phyloP scores from a whole-genome alignment of 2,888 invertebrate genomes.

The Chymomyza amoena region DNA sequence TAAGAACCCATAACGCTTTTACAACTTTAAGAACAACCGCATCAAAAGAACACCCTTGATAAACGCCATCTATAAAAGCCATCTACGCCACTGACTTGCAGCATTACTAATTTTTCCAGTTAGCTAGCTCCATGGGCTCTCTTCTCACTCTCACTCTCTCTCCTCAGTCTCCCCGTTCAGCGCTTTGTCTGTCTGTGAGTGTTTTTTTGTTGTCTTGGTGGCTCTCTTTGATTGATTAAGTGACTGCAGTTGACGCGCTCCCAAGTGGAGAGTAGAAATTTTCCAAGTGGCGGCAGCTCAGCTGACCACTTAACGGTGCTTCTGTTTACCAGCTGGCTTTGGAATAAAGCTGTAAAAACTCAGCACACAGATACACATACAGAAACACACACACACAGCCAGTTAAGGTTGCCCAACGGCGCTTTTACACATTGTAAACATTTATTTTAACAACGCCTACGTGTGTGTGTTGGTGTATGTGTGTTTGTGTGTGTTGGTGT shows the following conservation, averaged over 20 bases:
- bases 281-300: neutral
- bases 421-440: slow-evolving; percentile 57
- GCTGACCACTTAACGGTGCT: slow-evolving; percentile 42
- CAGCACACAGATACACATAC: slow-evolving; percentile 12
- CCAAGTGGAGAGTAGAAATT: neutral
- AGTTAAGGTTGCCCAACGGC: slow-evolving; percentile 14
- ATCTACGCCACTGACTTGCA: no score
- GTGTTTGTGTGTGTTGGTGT: neutral
- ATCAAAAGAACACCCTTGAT: no score
- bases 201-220: neutral
- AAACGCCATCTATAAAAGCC: no score
- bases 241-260: slow-evolving; percentile 61
- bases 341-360: slow-evolving; percentile 60
- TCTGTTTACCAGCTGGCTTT: slow-evolving; percentile 14
- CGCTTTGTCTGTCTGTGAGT: neutral
- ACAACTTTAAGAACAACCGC: no score
- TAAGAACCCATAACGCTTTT: no score
- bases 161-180: neutral
- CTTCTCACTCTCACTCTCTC: neutral
- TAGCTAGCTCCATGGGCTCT: neutral
- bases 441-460: slow-evolving; percentile 34
- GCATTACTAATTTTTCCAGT: no score
- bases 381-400: neutral
- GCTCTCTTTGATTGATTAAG: slow-evolving; percentile 62
- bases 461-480: neutral